These are phyloP conservation scores for Peromyscus attwateri DNA, from an alignment of 2,797 vertebrate species.

Conservation along the genomic window DNA sequence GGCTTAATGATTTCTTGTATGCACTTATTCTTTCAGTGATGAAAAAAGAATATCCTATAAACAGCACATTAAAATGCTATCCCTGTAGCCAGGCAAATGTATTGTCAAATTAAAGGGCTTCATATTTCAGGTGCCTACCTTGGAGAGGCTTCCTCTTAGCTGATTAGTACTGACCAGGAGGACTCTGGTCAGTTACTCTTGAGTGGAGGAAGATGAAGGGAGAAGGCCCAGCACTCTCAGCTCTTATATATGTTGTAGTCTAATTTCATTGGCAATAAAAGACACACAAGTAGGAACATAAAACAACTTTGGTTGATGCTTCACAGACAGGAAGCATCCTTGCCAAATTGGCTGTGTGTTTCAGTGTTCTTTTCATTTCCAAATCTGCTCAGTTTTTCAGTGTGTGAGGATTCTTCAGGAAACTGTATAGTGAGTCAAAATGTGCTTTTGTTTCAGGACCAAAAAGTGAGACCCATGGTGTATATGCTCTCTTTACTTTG, in stretches of 20 bases:
- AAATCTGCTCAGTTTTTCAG: not conserved
- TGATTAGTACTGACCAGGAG: not conserved
- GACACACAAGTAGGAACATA: not conserved
- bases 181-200: not conserved
- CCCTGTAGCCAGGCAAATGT: not conserved
- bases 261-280: constrained; percentile 14
- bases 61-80: not conserved
- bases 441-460: constrained; percentile 24
- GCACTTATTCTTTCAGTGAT: not conserved
- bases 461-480: not conserved
- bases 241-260: constrained; percentile 41
- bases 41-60: not conserved
- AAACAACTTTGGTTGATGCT: not conserved
- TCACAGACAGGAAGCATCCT: not conserved
- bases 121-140: constrained; percentile 40
- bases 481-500: not conserved
- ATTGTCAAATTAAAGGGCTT: not conserved
- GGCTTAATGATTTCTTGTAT: not conserved
- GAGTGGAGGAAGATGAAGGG: not conserved
- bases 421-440: constrained; percentile 16
- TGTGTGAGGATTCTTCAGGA: not conserved
- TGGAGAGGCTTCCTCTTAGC: constrained; percentile 17
- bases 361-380: not conserved
- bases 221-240: constrained; percentile 4
- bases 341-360: constrained; percentile 66